phyloP scores from a whole-genome alignment of 37 sponge, comb jelly and placozoan genomes.

The Diacarnus erythraeanus region DNA sequence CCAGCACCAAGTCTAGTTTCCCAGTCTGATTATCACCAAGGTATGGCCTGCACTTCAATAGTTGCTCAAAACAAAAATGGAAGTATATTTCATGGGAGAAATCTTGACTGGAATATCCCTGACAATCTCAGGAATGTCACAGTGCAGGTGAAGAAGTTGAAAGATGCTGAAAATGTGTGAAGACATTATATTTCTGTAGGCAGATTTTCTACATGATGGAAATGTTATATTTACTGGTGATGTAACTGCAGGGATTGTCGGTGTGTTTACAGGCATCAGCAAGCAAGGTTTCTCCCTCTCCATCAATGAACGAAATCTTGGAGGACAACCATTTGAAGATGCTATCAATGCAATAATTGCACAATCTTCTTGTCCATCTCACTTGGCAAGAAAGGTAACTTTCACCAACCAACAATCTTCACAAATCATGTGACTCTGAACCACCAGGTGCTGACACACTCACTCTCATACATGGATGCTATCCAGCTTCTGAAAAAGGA shows the following conservation, averaged over 20 bases:
- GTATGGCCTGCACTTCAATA: conserved; percentile 69
- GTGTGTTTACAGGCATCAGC: conserved; percentile 58
- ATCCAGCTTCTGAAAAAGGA: no score
- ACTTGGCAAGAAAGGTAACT: conserved; percentile 56
- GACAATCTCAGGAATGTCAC: conserved; percentile 60
- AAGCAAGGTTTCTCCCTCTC: conserved; percentile 58
- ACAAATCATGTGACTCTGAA: no score
- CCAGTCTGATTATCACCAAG: neutral
- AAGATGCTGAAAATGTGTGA: no score
- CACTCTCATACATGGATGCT: no score
- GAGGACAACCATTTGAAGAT: conserved; percentile 46
- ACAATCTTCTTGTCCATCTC: conserved; percentile 37
- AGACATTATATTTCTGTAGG: no score
- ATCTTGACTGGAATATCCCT: conserved; percentile 79
- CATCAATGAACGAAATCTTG: conserved; percentile 62
- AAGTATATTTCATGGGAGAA: conserved; percentile 56
- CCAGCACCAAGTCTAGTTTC: conserved; percentile 1
- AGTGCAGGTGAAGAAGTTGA: conserved; percentile 37
- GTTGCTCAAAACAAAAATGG: conserved; percentile 52
- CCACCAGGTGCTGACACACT: no score
- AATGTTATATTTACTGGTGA: conserved; percentile 48
- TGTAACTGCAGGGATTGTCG: conserved; percentile 63
- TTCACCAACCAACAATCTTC: no score
- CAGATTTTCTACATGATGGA: conserved; percentile 30
- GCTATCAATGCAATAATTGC: conserved; percentile 37